Evolutionary conservation across 2,888 invertebrate species (phyloP).

Genomic region (Lepidocyrtinus sp.): DNA sequence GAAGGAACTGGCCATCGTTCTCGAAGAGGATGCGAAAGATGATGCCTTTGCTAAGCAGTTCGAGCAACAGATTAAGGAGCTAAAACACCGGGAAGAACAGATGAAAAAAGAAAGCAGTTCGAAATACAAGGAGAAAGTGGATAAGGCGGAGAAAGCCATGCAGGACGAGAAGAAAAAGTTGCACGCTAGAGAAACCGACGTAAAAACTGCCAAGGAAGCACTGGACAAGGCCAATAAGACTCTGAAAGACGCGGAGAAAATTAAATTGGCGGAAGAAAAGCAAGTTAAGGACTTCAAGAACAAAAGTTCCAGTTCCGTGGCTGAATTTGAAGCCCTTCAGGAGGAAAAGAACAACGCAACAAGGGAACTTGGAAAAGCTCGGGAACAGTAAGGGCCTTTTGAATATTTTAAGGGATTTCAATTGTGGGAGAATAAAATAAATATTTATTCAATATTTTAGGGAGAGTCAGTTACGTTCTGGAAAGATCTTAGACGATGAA

Average conservation of each 20-base stretch:
- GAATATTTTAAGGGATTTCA: neutral
- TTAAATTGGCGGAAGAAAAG: constrained; percentile 80
- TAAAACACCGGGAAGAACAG: constrained; percentile 54
- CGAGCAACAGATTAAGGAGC: constrained; percentile 74
- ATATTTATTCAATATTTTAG: constrained; percentile 30
- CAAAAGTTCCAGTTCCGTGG: constrained; percentile 75
- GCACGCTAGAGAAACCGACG: constrained; percentile 78
- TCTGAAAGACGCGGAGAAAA: constrained; percentile 78
- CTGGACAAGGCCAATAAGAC: constrained; percentile 75
- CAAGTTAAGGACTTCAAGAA: constrained; percentile 77
- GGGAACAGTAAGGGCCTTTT: constrained; percentile 66
- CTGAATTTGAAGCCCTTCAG: constrained; percentile 76
- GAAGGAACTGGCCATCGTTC: constrained; percentile 84
- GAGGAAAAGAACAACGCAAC: constrained; percentile 78
- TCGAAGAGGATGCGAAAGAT: constrained; percentile 55
- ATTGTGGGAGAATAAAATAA: neutral
- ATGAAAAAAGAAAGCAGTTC: constrained; percentile 71
- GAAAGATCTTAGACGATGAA: constrained; percentile 55
- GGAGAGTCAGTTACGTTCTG: constrained; percentile 47
- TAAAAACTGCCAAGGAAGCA: constrained; percentile 58
- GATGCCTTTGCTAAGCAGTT: constrained; percentile 75
- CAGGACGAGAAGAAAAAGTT: constrained; percentile 79
- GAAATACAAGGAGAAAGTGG: constrained; percentile 80
- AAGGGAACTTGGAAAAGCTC: constrained; percentile 67
- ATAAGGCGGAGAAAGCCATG: constrained; percentile 78